phyloP scores from a whole-genome alignment of 2,888 invertebrate genomes.

The Polyommatus icarus region DNA sequence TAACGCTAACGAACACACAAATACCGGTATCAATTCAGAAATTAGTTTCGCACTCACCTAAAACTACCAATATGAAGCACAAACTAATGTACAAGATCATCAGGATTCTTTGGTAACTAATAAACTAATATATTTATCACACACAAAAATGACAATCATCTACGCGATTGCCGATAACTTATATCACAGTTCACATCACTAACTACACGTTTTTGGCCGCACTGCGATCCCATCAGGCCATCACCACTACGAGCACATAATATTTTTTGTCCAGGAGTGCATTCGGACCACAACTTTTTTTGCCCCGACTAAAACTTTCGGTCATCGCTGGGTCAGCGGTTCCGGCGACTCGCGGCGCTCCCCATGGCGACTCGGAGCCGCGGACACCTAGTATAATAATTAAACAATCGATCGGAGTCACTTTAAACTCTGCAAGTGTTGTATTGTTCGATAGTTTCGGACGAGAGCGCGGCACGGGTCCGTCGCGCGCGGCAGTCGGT shows the following conservation, averaged over 20 bases:
- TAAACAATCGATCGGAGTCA: constrained; percentile 55
- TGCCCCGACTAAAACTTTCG: constrained; percentile 68
- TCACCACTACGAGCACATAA: constrained; percentile 69
- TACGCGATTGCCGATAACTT: constrained; percentile 73
- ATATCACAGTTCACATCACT: constrained; percentile 79
- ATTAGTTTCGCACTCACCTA: constrained; percentile 63
- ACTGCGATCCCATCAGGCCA: constrained; percentile 78
- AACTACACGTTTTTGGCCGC: constrained; percentile 71
- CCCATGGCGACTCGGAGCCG: constrained; percentile 61
- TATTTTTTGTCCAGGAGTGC: constrained; percentile 73
- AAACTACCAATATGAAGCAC: constrained; percentile 80
- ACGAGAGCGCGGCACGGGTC: constrained; percentile 59
- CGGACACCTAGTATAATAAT: constrained; percentile 47
- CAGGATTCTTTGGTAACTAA: constrained; percentile 80
- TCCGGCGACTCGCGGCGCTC: constrained; percentile 52
- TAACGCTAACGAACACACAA: background rate
- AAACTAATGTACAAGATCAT: constrained; percentile 80
- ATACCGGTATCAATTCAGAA: background rate
- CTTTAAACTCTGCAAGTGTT: constrained; percentile 68
- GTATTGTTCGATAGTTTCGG: constrained; percentile 69
- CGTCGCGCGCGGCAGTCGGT: constrained; percentile 58
- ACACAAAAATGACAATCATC: constrained; percentile 73
- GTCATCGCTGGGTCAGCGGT: constrained; percentile 61
- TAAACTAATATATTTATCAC: constrained; percentile 75
- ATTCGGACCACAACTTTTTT: constrained; percentile 74